phyloP scores from a whole-genome alignment of 2,888 invertebrate species.

The Bimastos eiseni region DNA sequence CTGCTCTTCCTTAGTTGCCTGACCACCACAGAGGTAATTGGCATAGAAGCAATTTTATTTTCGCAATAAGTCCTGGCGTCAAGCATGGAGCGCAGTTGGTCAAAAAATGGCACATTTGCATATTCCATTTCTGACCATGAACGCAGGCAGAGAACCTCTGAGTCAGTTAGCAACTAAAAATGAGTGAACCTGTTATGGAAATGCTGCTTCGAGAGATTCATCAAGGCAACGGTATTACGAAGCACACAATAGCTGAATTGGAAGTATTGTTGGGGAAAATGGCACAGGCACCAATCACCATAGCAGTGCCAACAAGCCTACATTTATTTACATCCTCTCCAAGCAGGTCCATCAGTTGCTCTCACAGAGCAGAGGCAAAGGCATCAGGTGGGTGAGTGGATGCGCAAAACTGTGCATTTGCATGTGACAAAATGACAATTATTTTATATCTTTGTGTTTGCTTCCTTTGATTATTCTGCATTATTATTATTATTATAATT shows the following conservation, averaged over 20 bases:
- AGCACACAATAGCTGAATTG: background rate
- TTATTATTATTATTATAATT: no score
- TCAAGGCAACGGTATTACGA: background rate
- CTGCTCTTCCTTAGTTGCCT: background rate
- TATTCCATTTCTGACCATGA: background rate
- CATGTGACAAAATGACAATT: background rate
- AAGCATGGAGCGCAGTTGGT: background rate
- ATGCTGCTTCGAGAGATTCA: background rate
- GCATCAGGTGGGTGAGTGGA: background rate
- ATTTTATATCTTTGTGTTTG: constrained; percentile 1
- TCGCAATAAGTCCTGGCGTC: background rate
- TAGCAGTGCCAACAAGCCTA: constrained; percentile 3
- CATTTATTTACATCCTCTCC: background rate
- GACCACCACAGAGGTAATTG: background rate
- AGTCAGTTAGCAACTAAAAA: background rate
- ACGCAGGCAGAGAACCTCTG: background rate
- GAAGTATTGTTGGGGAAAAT: background rate
- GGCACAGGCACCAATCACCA: background rate
- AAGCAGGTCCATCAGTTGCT: background rate
- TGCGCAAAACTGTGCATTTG: background rate
- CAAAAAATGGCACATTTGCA: background rate
- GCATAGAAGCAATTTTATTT: background rate
- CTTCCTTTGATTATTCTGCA: background rate
- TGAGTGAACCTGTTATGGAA: background rate
- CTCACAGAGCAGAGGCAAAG: no score